These are phyloP conservation scores for Enteromius thamalakanensis DNA, from an alignment of 2,797 vertebrate species.

Conservation along the genomic window DNA sequence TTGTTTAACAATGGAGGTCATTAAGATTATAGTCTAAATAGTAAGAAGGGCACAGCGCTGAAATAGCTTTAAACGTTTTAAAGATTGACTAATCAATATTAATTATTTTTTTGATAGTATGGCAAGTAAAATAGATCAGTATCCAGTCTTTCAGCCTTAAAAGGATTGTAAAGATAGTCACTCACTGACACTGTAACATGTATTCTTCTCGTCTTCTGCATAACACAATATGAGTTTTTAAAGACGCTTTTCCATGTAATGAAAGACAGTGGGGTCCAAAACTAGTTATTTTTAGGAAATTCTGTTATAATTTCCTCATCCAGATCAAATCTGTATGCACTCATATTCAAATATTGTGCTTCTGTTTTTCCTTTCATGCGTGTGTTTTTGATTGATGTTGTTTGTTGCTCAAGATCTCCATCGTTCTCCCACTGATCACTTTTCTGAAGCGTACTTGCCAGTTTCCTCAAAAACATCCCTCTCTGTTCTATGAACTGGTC, in stretches of 20 bases:
- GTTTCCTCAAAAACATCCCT: conserved; percentile 25
- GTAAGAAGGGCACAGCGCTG: background rate
- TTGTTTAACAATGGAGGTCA: background rate
- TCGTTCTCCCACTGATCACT: background rate
- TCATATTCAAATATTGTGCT: background rate
- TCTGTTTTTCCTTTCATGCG: background rate
- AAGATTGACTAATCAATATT: background rate
- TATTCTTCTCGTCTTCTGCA: background rate
- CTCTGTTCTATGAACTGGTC: conserved; percentile 8
- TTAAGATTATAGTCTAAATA: background rate
- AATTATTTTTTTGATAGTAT: background rate
- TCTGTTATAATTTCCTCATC: background rate
- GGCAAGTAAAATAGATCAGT: background rate
- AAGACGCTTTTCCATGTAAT: too few relatives aligned
- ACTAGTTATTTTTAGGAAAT: background rate
- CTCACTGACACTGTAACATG: background rate
- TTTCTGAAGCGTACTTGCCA: background rate
- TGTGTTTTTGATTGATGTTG: background rate
- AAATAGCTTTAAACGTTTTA: background rate
- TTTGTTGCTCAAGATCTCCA: conserved; percentile 12
- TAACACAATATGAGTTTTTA: background rate
- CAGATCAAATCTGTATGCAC: background rate
- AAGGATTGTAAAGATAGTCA: background rate
- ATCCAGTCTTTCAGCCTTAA: background rate
- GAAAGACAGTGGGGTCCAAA: background rate